phyloP scores from a whole-genome alignment of 2,113 vertebrate genomes.

The Quiscalus mexicanus region DNA sequence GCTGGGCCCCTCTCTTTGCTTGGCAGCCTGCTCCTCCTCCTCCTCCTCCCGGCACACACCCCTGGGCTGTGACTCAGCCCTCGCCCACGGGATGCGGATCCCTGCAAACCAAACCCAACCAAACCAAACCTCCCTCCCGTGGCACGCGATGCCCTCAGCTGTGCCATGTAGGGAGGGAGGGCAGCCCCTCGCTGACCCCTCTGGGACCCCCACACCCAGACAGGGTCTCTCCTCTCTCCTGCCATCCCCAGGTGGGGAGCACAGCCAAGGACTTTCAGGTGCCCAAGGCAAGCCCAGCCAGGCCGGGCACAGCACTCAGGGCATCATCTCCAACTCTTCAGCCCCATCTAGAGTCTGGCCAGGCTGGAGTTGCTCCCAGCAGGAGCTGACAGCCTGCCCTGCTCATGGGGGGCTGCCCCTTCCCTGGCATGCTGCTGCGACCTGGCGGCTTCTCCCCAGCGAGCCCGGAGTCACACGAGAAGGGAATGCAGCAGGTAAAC shows the following conservation, averaged over 20 bases:
- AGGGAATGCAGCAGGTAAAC: not conserved
- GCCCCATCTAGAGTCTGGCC: conserved; percentile 58
- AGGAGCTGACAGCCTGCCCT: not conserved
- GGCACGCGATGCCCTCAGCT: not conserved
- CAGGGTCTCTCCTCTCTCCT: not conserved
- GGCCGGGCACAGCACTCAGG: not conserved
- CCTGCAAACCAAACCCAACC: not conserved
- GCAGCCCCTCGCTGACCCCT: not conserved
- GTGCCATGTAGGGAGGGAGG: not conserved
- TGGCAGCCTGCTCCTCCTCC: not conserved
- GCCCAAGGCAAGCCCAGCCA: not conserved
- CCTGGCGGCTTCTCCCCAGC: not conserved
- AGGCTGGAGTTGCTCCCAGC: not conserved
- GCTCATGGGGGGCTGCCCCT: not conserved
- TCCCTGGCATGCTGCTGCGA: not conserved
- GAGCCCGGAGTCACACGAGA: not conserved
- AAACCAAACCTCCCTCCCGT: not conserved
- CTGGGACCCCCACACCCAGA: not conserved
- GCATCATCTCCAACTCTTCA: conserved; percentile 11
- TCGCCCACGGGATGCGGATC: conserved; percentile 22
- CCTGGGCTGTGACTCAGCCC: conserved; percentile 41
- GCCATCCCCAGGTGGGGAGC: not conserved
- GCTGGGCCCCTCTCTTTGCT: not conserved
- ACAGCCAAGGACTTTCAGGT: not conserved
- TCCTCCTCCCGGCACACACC: not conserved